phyloP scores from a whole-genome alignment of 2,888 invertebrate species.

The Euphydryas editha region DNA sequence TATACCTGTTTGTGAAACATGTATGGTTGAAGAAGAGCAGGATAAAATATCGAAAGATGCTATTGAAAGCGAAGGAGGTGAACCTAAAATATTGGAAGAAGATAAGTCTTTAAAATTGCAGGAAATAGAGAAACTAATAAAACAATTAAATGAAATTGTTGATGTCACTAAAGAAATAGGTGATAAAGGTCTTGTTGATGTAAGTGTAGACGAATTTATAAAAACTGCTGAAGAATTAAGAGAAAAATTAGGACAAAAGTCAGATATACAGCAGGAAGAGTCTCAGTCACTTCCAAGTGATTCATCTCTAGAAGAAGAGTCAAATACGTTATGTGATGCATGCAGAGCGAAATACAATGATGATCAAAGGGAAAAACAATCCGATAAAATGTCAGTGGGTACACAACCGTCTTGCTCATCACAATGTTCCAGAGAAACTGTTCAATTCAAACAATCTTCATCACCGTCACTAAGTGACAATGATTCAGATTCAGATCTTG shows the following conservation, averaged over 20 bases:
- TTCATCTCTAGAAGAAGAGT: slow-evolving; percentile 16
- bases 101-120: slow-evolving; percentile 28
- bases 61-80: not conserved
- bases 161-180: slow-evolving; percentile 47
- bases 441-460: slow-evolving; percentile 3
- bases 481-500: slow-evolving; percentile 46
- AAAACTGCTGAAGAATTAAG: slow-evolving; percentile 47
- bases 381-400: slow-evolving; percentile 12
- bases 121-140: slow-evolving; percentile 47
- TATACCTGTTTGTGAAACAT: slow-evolving; percentile 18
- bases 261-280: slow-evolving; percentile 6
- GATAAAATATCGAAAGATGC: slow-evolving; percentile 20
- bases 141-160: slow-evolving; percentile 47
- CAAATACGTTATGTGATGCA: slow-evolving; percentile 40
- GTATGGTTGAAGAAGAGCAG: slow-evolving; percentile 13
- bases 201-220: slow-evolving; percentile 47
- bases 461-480: slow-evolving; percentile 1
- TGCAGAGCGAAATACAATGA: slow-evolving; percentile 41
- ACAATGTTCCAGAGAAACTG: slow-evolving; percentile 17
- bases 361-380: slow-evolving; percentile 21
- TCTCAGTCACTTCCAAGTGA: not conserved
- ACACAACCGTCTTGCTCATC: slow-evolving; percentile 14
- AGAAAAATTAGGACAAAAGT: slow-evolving; percentile 40
- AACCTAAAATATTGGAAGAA: slow-evolving; percentile 23
- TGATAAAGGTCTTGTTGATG: slow-evolving; percentile 40